These are phyloP conservation scores for Halocaridina rubra DNA, from an alignment of 2,888 invertebrate genomes.

Conservation along the genomic window DNA sequence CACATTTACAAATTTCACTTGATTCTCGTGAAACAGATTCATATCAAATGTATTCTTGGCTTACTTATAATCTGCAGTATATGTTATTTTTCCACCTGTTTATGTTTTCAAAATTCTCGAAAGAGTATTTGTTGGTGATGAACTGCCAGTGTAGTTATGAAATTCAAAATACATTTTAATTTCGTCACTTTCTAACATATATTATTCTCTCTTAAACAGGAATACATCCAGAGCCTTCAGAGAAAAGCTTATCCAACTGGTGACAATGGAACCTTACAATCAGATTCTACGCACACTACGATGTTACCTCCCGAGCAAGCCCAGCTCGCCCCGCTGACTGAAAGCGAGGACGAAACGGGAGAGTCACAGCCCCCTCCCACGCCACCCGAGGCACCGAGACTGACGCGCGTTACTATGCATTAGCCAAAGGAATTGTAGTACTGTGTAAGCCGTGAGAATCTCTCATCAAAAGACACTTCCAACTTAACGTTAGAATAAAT, in stretches of 20 bases:
- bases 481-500: neutral
- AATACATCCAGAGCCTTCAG: conserved; percentile 83
- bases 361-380: conserved; percentile 30
- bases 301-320: conserved; percentile 72
- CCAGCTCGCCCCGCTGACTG: conserved; percentile 73
- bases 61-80: too few species aligned
- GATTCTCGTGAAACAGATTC: too few species aligned
- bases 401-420: conserved; percentile 51
- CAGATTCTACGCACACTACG: conserved; percentile 72
- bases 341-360: conserved; percentile 73
- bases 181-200: too few species aligned
- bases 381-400: conserved; percentile 31
- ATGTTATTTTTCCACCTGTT: too few species aligned
- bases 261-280: conserved; percentile 79
- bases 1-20: too few species aligned
- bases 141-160: too few species aligned
- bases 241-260: conserved; percentile 76
- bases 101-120: too few species aligned
- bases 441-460: neutral
- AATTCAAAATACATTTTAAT: too few species aligned
- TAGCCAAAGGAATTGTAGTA: neutral
- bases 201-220: too few species aligned
- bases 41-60: too few species aligned
- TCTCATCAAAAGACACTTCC: neutral
- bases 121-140: too few species aligned